A percentile compares a stretch with the other conserved stretches of the same genome.
Conservation (phyloP, 2,113 vertebrate species). For the Andinoacara biseriatus region DNA sequence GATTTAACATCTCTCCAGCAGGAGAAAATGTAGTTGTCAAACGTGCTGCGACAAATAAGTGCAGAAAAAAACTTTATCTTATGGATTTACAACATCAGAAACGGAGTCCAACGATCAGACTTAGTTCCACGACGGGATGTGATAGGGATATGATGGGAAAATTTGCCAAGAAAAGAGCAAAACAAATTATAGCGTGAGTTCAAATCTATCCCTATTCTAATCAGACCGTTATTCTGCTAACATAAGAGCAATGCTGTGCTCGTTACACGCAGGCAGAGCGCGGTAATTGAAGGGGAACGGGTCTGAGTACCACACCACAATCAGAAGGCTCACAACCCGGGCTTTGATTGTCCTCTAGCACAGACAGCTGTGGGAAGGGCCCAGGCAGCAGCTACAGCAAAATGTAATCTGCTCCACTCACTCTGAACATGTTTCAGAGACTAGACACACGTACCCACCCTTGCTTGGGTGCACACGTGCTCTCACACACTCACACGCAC, state of each 20-base stretch:
- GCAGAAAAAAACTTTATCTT: constrained; percentile 3
- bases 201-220: constrained; percentile 44
- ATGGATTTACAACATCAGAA: constrained; percentile 9
- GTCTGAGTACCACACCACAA: constrained; percentile 49
- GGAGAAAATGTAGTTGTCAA: constrained; percentile 20
- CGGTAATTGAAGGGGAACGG: constrained; percentile 58
- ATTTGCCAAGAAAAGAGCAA: constrained; percentile 31
- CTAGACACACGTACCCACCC: constrained; percentile 35
- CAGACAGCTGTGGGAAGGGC: constrained; percentile 62
- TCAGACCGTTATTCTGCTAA: constrained; percentile 55
- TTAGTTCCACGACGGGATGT: not conserved
- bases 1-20: constrained; percentile 25
- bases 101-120: not conserved
- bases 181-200: constrained; percentile 43
- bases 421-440: constrained; percentile 31
- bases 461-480: not conserved
- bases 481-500: not conserved
- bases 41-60: not conserved
- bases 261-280: constrained; percentile 54
- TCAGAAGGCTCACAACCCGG: constrained; percentile 46
- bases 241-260: constrained; percentile 49
- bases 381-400: constrained; percentile 34
- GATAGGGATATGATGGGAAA: not conserved
- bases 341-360: constrained; percentile 60
- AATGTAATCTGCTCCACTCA: constrained; percentile 62